These are phyloP conservation scores for Ovis canadensis DNA, from an alignment of 2,113 vertebrate species.

Conservation along the genomic window DNA sequence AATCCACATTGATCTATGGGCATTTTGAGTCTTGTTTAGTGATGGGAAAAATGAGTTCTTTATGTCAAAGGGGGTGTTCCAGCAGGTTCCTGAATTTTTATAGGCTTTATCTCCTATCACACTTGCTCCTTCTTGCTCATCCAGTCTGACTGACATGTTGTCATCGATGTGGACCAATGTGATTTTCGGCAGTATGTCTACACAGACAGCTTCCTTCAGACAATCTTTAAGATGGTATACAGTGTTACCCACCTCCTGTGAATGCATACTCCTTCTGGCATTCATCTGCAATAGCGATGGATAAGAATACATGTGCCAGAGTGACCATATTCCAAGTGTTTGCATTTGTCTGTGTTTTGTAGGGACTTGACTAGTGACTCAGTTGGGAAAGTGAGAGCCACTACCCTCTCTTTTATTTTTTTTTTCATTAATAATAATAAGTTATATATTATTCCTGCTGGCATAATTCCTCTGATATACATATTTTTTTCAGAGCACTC, in stretches of 20 bases:
- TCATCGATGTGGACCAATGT: background rate
- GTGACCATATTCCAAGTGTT: background rate
- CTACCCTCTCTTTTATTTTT: background rate
- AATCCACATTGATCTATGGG: background rate
- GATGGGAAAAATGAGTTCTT: background rate
- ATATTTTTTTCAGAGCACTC: background rate
- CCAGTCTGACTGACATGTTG: background rate
- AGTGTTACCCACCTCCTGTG: background rate
- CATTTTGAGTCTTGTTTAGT: background rate
- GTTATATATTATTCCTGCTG: background rate
- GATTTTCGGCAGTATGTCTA: background rate
- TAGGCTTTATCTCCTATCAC: background rate
- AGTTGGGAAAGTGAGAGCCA: background rate
- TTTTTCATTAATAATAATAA: slow-evolving; percentile 25
- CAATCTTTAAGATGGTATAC: background rate
- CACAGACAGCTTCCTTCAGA: background rate
- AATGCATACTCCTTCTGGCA: background rate
- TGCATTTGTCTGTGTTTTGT: background rate
- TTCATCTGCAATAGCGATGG: background rate
- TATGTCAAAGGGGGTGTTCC: background rate
- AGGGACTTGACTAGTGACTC: background rate
- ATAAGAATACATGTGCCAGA: background rate
- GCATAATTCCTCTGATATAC: background rate
- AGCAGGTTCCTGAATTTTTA: background rate
- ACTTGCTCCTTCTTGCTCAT: background rate